phyloP scores from a whole-genome alignment of 1,140 invertebrate genomes.

The Philopotamus ludificatus region DNA sequence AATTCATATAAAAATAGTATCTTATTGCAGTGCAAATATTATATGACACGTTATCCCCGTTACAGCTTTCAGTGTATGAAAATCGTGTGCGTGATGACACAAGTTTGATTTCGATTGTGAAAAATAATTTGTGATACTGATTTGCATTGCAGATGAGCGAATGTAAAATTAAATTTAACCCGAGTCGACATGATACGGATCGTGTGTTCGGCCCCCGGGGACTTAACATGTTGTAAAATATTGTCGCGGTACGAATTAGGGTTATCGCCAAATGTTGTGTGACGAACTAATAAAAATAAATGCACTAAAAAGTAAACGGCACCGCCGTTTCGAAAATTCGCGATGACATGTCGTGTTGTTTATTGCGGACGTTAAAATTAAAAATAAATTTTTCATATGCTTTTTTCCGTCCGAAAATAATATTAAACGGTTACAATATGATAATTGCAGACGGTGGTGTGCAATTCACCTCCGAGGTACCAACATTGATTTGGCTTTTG shows the following conservation, averaged over 20 bases:
- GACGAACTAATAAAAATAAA: too few relatives aligned
- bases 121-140: slow-evolving; percentile 7
- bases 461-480: slow-evolving; percentile 3
- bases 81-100: slow-evolving; percentile 2
- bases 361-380: too few relatives aligned
- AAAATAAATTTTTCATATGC: too few relatives aligned
- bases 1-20: too few relatives aligned
- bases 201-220: background rate
- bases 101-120: slow-evolving; percentile 2
- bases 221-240: background rate
- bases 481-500: slow-evolving; percentile 16
- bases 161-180: slow-evolving; percentile 11
- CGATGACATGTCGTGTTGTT: too few relatives aligned
- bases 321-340: too few relatives aligned
- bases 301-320: too few relatives aligned
- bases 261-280: too few relatives aligned
- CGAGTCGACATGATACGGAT: background rate
- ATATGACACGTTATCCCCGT: background rate
- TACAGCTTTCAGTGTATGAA: background rate
- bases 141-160: slow-evolving; percentile 2
- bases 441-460: slow-evolving; percentile 17
- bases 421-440: too few relatives aligned
- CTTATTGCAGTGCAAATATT: too few relatives aligned
- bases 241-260: too few relatives aligned
- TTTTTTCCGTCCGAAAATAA: too few relatives aligned